A percentile compares a stretch with the other conserved stretches of the same genome.
Conservation (phyloP, 2,888 invertebrate genomes). For the Dysmachus trigonus region DNA sequence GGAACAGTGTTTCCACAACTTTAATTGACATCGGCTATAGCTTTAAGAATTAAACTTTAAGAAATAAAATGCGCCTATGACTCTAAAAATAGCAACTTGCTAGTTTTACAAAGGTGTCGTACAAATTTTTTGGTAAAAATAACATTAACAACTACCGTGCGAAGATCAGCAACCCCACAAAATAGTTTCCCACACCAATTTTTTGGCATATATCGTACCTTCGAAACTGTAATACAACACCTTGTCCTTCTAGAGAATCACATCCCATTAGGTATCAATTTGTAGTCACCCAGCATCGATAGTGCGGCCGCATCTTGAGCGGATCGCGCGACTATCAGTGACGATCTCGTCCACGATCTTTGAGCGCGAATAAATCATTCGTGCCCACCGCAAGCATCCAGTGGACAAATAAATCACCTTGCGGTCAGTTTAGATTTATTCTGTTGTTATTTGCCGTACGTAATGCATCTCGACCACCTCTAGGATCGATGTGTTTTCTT, state of each 20-base stretch:
- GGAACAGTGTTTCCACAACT: no score
- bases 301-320: not conserved
- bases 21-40: no score
- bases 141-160: no score
- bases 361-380: constrained; percentile 30
- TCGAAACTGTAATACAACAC: not conserved
- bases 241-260: not conserved
- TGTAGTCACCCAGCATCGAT: constrained; percentile 1
- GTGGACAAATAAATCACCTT: constrained; percentile 48
- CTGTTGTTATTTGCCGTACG: constrained; percentile 41
- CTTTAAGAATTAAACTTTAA: no score
- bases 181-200: not conserved
- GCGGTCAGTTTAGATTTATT: constrained; percentile 48
- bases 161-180: not conserved
- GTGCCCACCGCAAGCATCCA: constrained; percentile 33
- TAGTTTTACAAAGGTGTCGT: no score
- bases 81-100: no score
- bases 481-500: constrained; percentile 36
- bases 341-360: constrained; percentile 27
- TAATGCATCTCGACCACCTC: constrained; percentile 47
- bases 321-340: not conserved
- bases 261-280: constrained; percentile 1
- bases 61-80: no score
- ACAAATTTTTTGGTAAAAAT: no score
- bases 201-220: not conserved